Evolutionary conservation across 2,113 vertebrate species (phyloP), one percentile per base, ranked within the genome.

Genomic region (Amblyopsis rosae): DNA sequence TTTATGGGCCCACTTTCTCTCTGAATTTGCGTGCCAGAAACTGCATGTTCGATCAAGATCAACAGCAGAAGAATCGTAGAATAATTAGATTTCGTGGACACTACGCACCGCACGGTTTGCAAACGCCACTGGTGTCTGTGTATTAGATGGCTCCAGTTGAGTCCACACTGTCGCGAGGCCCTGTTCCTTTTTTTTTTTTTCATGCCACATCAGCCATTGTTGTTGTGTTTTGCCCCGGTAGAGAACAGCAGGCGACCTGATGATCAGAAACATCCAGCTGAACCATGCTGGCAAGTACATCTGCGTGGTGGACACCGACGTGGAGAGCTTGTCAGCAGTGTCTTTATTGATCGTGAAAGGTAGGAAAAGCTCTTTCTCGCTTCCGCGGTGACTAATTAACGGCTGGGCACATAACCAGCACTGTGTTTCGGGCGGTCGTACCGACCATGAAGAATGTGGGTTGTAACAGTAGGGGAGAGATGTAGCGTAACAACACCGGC

Each of bases 251-350:
- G 96, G 95, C 3, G 96, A 97, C 85, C 74, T 98, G 62, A 95
- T 97, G 96, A 96, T 97, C 81, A 95, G 95, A 79, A 97, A 96
- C 87, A 95, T 96, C 82, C 95, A 97, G 85, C 89, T 98, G 84
- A 94, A 93, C 61, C 95, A 98, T 6, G 94, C 92, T 3, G 95
- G 96, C 19, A 95, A 94, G 72, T 97, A 97, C 0, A 94, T 96
- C 51, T 98, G 96, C 12, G 94, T 94, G 91, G 95, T 96, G 73
- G 94, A 94, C 82, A 96, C 94, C 0, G 95, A 91, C 4, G 96
- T 96, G 76, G 96, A 98, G 82, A 97, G 96, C 0, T 92, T 96
- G 54, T 98, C 96, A 3, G 94, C 95, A 0, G 94, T 94, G 8
- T 95, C 95, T 0, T 92, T 96, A 67, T 91, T 97, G 65, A 94